Conservation (phyloP, 2,797 vertebrate species). For the Tapera naevia region DNA sequence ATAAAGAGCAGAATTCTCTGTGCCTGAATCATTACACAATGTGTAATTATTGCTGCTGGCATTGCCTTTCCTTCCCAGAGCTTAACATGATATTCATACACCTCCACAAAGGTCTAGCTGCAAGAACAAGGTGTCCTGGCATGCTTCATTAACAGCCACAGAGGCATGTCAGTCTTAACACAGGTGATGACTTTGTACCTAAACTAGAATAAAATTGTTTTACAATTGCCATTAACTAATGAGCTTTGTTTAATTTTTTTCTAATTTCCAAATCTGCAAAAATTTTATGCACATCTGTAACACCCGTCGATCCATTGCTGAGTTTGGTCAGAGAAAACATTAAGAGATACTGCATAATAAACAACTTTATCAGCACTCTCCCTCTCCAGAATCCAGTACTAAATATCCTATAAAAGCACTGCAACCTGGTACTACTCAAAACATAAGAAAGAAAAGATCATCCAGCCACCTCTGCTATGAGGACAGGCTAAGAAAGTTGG, state of each 20-base stretch:
- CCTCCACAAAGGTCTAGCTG: not conserved
- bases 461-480: not conserved
- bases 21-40: not conserved
- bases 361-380: not conserved
- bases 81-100: not conserved
- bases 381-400: not conserved
- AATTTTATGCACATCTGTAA: not conserved
- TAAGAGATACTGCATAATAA: not conserved
- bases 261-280: not conserved
- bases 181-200: not conserved
- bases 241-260: not conserved
- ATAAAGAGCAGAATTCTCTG: not conserved
- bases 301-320: not conserved
- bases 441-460: not conserved
- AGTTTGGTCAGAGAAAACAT: not conserved
- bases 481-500: no score
- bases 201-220: not conserved
- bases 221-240: not conserved
- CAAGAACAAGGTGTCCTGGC: not conserved
- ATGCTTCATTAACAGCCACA: not conserved
- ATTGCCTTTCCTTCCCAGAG: not conserved
- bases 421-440: not conserved
- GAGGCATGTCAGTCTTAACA: not conserved
- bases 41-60: not conserved
- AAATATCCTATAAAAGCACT: not conserved